Conservation (phyloP, 2,113 vertebrate genomes). For the Fulica atra region DNA sequence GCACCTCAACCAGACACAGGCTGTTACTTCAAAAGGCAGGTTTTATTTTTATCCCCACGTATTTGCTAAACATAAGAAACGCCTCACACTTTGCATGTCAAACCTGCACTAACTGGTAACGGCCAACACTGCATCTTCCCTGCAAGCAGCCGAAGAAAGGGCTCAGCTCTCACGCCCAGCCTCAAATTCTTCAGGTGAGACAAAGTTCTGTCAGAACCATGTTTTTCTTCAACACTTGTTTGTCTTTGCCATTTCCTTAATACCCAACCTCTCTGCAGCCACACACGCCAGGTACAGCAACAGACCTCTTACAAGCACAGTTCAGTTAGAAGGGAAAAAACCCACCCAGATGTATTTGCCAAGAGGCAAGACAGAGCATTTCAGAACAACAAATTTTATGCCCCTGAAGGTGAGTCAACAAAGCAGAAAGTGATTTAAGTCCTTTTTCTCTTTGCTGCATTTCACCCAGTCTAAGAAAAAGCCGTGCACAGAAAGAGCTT, state of each 20-base stretch:
- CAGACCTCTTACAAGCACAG: background rate
- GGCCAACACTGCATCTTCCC: background rate
- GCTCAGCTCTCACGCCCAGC: accelerated
- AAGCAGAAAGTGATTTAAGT: slow-evolving; percentile 1
- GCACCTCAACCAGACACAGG: background rate
- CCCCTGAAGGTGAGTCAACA: background rate
- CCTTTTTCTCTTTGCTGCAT: background rate
- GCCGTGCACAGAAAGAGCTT: background rate
- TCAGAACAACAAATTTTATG: background rate
- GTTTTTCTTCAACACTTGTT: background rate
- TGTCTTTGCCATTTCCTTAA: background rate
- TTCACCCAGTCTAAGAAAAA: background rate
- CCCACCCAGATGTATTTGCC: background rate
- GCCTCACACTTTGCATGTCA: background rate
- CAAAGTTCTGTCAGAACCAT: background rate
- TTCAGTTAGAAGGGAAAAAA: background rate
- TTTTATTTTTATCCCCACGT: background rate
- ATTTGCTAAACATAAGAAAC: background rate
- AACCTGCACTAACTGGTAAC: background rate
- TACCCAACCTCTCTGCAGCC: background rate
- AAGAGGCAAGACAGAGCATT: slow-evolving; percentile 7
- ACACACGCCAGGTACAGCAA: background rate
- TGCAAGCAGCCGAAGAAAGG: background rate
- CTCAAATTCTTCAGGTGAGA: background rate
- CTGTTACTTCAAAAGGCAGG: background rate